phyloP scores from a whole-genome alignment of 1,140 invertebrate genomes.

The Drosophila navojoa region DNA sequence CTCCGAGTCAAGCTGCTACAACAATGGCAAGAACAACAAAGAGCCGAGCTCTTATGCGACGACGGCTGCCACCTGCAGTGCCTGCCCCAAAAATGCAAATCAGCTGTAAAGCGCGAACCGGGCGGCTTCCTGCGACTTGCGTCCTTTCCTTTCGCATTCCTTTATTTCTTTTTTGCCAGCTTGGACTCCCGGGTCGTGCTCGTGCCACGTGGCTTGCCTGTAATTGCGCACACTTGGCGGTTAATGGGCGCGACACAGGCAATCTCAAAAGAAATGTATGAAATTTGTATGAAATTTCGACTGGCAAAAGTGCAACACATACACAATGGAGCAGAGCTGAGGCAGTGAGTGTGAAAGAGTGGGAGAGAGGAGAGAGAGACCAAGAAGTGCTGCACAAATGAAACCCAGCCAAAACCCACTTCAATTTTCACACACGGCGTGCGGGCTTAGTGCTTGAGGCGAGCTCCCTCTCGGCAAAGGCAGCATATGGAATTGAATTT shows the following conservation, averaged over 20 bases:
- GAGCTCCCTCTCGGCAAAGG: background rate
- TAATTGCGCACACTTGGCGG: slow-evolving; percentile 77
- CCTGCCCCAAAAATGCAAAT: slow-evolving; percentile 66
- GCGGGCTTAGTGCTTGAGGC: background rate
- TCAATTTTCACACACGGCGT: slow-evolving; percentile 15
- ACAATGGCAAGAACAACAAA: slow-evolving; percentile 19
- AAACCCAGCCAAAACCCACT: slow-evolving; percentile 11
- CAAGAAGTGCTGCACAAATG: slow-evolving; percentile 13
- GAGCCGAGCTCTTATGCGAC: slow-evolving; percentile 18
- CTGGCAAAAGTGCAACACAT: slow-evolving; percentile 64
- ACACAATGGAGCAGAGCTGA: slow-evolving; percentile 11
- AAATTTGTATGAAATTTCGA: slow-evolving; percentile 68
- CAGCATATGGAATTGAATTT: slow-evolving; percentile 2
- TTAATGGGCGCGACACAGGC: slow-evolving; percentile 76
- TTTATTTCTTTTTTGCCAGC: background rate
- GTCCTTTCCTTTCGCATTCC: background rate
- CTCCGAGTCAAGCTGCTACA: slow-evolving; percentile 36
- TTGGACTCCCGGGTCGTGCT: background rate
- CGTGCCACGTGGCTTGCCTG: slow-evolving; percentile 39
- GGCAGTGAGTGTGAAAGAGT: background rate
- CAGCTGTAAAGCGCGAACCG: slow-evolving; percentile 63
- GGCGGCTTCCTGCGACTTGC: slow-evolving; percentile 12
- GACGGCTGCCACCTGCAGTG: slow-evolving; percentile 56
- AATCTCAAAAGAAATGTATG: slow-evolving; percentile 77
- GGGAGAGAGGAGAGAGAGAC: background rate